phyloP scores from a whole-genome alignment of 1,140 invertebrate species.

The Tetramorium parvispinum region DNA sequence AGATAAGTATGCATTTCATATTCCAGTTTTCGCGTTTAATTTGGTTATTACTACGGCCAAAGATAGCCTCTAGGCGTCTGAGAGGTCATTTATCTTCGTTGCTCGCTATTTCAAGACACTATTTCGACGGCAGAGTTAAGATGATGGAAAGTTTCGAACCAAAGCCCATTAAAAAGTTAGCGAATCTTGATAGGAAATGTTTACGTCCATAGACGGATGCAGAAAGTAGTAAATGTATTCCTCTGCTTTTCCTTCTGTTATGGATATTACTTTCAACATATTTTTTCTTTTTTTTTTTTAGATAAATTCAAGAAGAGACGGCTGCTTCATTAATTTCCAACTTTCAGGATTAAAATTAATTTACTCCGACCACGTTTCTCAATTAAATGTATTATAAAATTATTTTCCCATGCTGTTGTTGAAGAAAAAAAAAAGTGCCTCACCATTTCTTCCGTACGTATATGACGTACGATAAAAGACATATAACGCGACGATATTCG shows the following conservation, averaged over 20 bases:
- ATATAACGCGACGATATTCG: constrained; percentile 7
- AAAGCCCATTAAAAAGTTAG: constrained; percentile 55
- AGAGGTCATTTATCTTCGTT: constrained; percentile 40
- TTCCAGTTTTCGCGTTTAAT: constrained; percentile 13
- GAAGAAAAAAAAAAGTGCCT: too few relatives aligned
- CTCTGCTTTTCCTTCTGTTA: constrained; percentile 1
- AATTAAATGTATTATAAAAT: neutral
- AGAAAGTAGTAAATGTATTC: constrained; percentile 25
- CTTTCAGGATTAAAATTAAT: constrained; percentile 1
- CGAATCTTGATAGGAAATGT: constrained; percentile 44
- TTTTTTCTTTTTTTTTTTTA: constrained; percentile 4
- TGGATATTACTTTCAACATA: constrained; percentile 26
- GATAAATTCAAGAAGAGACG: neutral
- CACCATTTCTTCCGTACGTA: neutral
- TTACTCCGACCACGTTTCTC: neutral
- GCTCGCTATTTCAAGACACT: constrained; percentile 39
- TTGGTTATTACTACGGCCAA: constrained; percentile 9
- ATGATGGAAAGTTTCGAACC: constrained; percentile 52
- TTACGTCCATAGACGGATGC: constrained; percentile 20
- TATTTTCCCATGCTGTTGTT: neutral
- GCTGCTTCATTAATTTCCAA: neutral
- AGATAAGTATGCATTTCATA: constrained; percentile 17
- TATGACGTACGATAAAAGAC: neutral
- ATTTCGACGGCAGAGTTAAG: constrained; percentile 51
- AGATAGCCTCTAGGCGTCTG: neutral